Conservation (phyloP, 2,888 invertebrate species). For the Andrena dorsata region DNA sequence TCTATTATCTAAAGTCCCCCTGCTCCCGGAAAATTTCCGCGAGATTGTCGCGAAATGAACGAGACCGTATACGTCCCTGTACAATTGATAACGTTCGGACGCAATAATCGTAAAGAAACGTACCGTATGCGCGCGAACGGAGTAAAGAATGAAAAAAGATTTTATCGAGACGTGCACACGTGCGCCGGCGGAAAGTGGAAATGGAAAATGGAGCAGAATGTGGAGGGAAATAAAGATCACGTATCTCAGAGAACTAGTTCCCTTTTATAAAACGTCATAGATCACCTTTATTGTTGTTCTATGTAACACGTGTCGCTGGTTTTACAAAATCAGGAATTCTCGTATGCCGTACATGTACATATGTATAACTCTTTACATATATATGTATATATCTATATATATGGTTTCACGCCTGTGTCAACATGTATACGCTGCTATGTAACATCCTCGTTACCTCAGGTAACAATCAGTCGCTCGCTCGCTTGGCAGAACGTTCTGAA, state of each 20-base stretch:
- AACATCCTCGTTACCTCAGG: slow-evolving; percentile 44
- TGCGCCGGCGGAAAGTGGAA: not conserved
- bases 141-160: slow-evolving; percentile 13
- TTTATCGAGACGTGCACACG: slow-evolving; percentile 12
- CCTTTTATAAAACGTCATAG: slow-evolving; percentile 73
- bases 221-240: slow-evolving; percentile 49
- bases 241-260: slow-evolving; percentile 50
- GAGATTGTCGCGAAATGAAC: not conserved
- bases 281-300: slow-evolving; percentile 75
- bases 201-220: not conserved
- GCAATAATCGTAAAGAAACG: slow-evolving; percentile 3
- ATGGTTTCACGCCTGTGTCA: slow-evolving; percentile 38
- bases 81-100: not conserved
- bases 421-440: slow-evolving; percentile 45
- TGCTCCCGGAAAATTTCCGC: not conserved
- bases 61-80: not conserved
- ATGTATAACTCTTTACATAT: slow-evolving; percentile 61
- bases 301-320: slow-evolving; percentile 74
- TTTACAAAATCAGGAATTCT: slow-evolving; percentile 80
- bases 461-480: slow-evolving; percentile 51
- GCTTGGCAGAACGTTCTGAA: slow-evolving; percentile 37
- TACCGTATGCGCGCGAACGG: not conserved
- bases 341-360: slow-evolving; percentile 67
- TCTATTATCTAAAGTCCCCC: not conserved
- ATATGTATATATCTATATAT: slow-evolving; percentile 61